Conservation (phyloP, 2,888 invertebrate species). For the Cephus spinipes region DNA sequence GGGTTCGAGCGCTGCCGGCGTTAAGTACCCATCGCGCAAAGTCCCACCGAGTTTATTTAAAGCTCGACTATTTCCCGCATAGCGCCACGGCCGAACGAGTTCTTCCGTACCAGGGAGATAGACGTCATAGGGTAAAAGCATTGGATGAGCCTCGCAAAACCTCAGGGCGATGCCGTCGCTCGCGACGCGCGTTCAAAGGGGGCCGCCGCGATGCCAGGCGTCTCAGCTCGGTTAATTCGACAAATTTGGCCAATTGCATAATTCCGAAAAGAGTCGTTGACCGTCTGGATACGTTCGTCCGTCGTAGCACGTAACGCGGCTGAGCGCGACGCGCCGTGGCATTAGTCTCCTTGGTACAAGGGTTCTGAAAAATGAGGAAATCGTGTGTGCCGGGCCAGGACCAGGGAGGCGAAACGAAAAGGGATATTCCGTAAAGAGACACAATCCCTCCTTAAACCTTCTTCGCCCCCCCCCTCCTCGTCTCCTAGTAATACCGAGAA, state of each 20-base stretch:
- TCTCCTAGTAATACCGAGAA: conserved; percentile 55
- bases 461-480: conserved; percentile 23
- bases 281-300: conserved; percentile 44
- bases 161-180: neutral
- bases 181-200: neutral
- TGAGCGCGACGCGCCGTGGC: neutral
- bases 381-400: neutral
- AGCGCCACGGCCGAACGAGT: neutral
- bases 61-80: conserved; percentile 1
- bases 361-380: neutral
- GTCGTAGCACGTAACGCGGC: neutral
- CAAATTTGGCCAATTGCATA: conserved; percentile 65
- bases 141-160: too few relatives aligned
- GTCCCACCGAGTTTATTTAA: conserved; percentile 6
- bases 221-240: conserved; percentile 52
- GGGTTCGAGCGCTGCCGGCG: conserved; percentile 20
- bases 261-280: conserved; percentile 61
- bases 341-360: neutral
- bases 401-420: conserved; percentile 18
- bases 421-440: conserved; percentile 28
- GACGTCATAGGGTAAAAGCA: too few relatives aligned
- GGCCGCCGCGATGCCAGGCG: conserved; percentile 24
- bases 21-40: conserved; percentile 4
- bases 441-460: conserved; percentile 21
- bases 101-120: too few relatives aligned